Conservation (phyloP, 2,113 vertebrate genomes). For the Raja brachyura region DNA sequence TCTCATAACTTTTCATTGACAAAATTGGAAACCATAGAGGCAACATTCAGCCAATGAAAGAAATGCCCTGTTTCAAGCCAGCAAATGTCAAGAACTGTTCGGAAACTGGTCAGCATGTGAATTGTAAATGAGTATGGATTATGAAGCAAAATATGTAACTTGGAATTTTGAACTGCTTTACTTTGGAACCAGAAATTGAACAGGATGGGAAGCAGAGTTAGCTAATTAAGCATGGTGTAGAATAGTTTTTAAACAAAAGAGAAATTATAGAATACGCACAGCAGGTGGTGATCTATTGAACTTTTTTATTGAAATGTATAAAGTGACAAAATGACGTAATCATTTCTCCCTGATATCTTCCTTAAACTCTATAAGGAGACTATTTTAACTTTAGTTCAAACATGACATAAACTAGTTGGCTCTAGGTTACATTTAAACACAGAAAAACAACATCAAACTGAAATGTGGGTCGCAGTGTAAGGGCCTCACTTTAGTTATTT, state of each 20-base stretch:
- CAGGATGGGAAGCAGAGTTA: not conserved
- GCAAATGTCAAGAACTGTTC: not conserved
- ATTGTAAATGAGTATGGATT: not conserved
- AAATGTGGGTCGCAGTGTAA: not conserved
- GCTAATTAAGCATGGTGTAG: not conserved
- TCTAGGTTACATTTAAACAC: not conserved
- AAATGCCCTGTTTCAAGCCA: slow-evolving; percentile 8
- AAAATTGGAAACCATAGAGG: not conserved
- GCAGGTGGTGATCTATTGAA: not conserved
- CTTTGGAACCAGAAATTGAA: slow-evolving; percentile 3
- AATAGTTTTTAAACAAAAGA: not conserved
- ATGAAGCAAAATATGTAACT: not conserved
- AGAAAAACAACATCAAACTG: not conserved
- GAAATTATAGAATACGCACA: not conserved
- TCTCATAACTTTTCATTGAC: not conserved
- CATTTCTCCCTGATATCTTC: not conserved
- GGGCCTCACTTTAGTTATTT: not conserved
- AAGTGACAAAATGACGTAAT: slow-evolving; percentile 12
- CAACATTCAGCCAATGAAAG: not conserved
- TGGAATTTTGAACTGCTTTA: not conserved
- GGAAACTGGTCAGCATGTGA: not conserved
- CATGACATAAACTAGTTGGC: not conserved
- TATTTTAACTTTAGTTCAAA: not conserved
- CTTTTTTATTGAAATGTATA: not conserved
- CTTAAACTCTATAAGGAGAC: not conserved